Conservation (phyloP, 2,113 vertebrate genomes). For the Cyprinodon variegatus region DNA sequence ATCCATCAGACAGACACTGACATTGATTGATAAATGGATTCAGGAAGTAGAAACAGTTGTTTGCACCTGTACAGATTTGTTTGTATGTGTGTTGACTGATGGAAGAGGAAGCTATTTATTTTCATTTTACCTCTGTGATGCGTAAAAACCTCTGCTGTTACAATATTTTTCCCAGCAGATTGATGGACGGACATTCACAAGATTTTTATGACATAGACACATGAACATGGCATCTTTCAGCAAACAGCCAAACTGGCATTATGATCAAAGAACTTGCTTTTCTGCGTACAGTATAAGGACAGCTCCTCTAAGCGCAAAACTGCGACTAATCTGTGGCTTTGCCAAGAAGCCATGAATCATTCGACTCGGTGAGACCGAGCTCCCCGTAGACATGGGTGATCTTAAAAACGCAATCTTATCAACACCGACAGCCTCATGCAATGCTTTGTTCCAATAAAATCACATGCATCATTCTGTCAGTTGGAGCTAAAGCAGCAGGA, state of each 20-base stretch:
- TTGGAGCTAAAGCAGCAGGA: conserved; percentile 9
- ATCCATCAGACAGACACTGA: neutral
- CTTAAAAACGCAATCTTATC: conserved; percentile 20
- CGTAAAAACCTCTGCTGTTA: neutral
- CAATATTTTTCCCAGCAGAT: conserved; percentile 32
- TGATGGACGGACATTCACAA: conserved; percentile 45
- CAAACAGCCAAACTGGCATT: neutral
- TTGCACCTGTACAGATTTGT: neutral
- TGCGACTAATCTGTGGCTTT: conserved; percentile 51
- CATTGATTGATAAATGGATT: neutral
- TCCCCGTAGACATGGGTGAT: neutral
- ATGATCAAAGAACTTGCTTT: conserved; percentile 14
- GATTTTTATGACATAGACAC: too few relatives aligned
- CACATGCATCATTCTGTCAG: conserved; percentile 41
- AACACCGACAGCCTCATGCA: neutral
- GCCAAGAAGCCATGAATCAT: conserved; percentile 55
- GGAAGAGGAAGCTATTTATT: neutral
- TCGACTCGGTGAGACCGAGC: conserved; percentile 19
- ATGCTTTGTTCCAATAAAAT: conserved; percentile 39
- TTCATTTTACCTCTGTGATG: neutral
- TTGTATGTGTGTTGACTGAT: neutral
- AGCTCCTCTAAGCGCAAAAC: conserved; percentile 36
- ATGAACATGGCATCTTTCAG: neutral
- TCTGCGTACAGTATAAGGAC: conserved; percentile 10
- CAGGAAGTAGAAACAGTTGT: conserved; percentile 11